Base-by-base conservation (phyloP, 2,797 vertebrate genomes). In the Lacerta agilis region DNA sequence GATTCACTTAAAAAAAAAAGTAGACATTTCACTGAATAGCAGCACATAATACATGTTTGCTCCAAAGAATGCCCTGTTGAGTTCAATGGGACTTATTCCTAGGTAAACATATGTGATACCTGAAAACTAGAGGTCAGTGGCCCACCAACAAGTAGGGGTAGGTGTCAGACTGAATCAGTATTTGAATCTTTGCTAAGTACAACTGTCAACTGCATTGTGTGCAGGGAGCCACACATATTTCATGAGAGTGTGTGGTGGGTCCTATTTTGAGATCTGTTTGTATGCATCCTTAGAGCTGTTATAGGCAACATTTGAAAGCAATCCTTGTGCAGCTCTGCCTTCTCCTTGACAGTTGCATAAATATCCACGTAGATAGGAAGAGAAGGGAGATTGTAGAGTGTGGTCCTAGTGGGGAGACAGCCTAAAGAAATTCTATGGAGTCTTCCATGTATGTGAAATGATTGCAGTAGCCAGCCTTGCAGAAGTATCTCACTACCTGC, bases 401-500 rank as follows among this genome's bases (percentile, higher is more conserved):
- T 79, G 17, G 17, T 45, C 45, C 58, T 73, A n/a, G 49, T 4
- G 29, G 27, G 33, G 23, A 79, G 33, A 17, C 11, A 45, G 8
- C 45, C 45, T 61, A 76, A 91, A 82, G 85, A 88, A 90, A 23
- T 87, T 94, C 90, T 79, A 49, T 1, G 0, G 8, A n/a, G 29
- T 6, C 88, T 89, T 78, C 72, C 81, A 0, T 0, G 3, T 83
- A 69, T 23, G 85, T 86, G 64, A 92, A 33, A 43, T 88, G 76
- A 83, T 64, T 92, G 27, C 67, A 41, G 71, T 1, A 8, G 38
- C 41, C 55, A 78, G 20, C 5, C 1, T 2, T 80, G 80, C n/a
- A 6, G 5, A 86, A 87, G 83, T 36, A 91, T 73, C 49, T 86
- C 86, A 78, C 69, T 83, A 9, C 84, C 73, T 90, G 88, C 18